Evolutionary conservation across 2,797 vertebrate genomes (phyloP), one percentile per base, ranked within the genome.

Genomic region (Fistularia tabacaria): DNA sequence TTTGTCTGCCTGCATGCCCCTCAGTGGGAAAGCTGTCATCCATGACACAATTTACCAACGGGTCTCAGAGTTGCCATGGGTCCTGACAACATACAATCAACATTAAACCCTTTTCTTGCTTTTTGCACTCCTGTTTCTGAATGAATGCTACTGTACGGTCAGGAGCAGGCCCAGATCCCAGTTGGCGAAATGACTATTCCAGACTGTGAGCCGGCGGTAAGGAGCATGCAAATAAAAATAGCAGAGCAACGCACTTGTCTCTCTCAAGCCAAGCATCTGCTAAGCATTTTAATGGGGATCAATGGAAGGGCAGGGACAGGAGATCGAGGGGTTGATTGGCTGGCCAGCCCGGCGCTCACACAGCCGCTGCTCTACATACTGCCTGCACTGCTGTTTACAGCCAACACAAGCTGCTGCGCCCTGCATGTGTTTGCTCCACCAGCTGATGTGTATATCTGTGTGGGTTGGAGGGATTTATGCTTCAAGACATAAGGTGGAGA

Each of bases 261-360:
- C 62, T 78, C 75, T 77, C 47, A 69, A 83, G 82, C 85, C 75
- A 77, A 86, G 86, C 86, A 87, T 90, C 88, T 90, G 90, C 79
- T 90, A 70, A 88, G 83, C 80, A 86, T 88, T 85, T 88, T 86
- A 43, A 36, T 87, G 82, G 84, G 84, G 85, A 87, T 90, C 83
- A 90, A 88, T 87, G 85, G 81, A 77, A 85, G 84, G 83, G 80
- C 84, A 87, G 80, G 70, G 83, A 86, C 80, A 83, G 79, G 83
- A 85, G 84, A 85, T 85, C 69, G 67, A 80, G 78, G 82, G 85
- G 79, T 87, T 84, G 85, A 89, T 88, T 90, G 85, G 84, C 85
- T 83, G 76, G 84, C 81, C 74, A 76, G 71, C 76, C 76, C 60
- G 54, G 56, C 52, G 74, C 82, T 84, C 81, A 54, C 77, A 74